Conservation (phyloP, 2,888 invertebrate species). For the Leptarthrus brevirostris region DNA sequence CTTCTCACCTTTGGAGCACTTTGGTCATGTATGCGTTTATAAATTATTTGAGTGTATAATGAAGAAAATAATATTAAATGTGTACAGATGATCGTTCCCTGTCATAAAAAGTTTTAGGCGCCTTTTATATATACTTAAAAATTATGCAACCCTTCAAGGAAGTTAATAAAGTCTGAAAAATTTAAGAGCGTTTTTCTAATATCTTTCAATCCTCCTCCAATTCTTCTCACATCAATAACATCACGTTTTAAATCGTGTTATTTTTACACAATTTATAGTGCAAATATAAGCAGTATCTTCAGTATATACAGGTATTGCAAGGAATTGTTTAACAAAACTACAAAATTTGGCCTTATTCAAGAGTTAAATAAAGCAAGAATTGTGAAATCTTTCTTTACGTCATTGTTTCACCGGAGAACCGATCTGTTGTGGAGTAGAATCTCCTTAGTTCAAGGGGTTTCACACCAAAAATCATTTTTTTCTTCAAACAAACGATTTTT, state of each 20-base stretch:
- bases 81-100: slow-evolving; percentile 46
- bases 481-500: no score
- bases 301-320: no score
- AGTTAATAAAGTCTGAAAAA: slow-evolving; percentile 46
- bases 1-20: slow-evolving; percentile 29
- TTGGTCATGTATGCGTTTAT: slow-evolving; percentile 46
- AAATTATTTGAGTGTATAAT: slow-evolving; percentile 29
- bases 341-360: no score
- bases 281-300: no score
- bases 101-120: slow-evolving; percentile 44
- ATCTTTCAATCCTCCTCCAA: neutral
- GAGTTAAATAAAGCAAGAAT: no score
- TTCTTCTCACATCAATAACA: no score
- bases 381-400: no score
- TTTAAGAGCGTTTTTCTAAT: neutral
- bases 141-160: slow-evolving; percentile 50
- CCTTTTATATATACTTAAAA: slow-evolving; percentile 50
- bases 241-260: neutral
- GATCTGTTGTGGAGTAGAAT: no score
- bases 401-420: no score
- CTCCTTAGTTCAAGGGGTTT: no score
- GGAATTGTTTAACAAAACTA: no score
- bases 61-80: slow-evolving; percentile 21
- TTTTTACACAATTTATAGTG: neutral
- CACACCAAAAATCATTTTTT: no score